phyloP scores from a whole-genome alignment of 2,113 vertebrate species.

The Gorsachius goisagi region DNA sequence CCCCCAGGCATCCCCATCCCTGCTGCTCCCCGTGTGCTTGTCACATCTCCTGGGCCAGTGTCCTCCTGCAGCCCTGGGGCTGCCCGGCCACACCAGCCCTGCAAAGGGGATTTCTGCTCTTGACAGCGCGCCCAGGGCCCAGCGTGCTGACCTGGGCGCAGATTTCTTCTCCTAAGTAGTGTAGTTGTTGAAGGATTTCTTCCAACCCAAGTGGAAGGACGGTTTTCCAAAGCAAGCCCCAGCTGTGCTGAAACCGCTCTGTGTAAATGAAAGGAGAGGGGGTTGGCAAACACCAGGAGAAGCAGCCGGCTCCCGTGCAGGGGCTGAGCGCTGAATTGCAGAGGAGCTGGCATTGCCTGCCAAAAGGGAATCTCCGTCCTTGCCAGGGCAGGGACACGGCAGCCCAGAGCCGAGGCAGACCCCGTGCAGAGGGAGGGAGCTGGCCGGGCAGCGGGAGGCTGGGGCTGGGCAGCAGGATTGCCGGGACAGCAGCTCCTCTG shows the following conservation, averaged over 20 bases:
- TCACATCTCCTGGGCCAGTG: background rate
- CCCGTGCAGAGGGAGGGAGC: rapidly evolving
- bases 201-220: background rate
- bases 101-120: background rate
- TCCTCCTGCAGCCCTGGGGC: background rate
- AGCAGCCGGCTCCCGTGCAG: rapidly evolving
- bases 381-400: background rate
- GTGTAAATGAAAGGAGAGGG: background rate
- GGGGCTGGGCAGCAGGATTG: background rate
- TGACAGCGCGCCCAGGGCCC: background rate
- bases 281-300: background rate
- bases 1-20: background rate
- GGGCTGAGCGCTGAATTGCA: background rate
- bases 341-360: background rate
- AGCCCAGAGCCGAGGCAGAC: background rate
- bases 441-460: background rate
- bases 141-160: rapidly evolving
- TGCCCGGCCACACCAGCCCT: background rate
- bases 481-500: rapidly evolving
- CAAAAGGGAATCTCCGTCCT: background rate
- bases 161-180: background rate
- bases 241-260: background rate
- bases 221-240: background rate
- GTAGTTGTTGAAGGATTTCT: background rate
- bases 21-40: background rate